Percentiles rank a stretch among this genome's conserved stretches.
Conservation (phyloP, 1,140 invertebrate species). For the Tetraneura akinire region DNA sequence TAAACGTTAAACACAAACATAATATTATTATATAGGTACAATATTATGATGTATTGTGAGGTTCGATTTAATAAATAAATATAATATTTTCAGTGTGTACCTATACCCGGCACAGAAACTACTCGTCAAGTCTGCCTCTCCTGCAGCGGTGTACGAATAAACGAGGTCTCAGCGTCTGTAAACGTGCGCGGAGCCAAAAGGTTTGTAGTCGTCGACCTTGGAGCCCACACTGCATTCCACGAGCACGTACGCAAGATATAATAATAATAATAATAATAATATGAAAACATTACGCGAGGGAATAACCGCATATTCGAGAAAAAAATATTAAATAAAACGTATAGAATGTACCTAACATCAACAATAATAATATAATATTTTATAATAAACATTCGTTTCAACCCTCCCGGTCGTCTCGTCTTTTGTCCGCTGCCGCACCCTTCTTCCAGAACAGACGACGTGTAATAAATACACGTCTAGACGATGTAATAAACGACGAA, state of each 20-base stretch:
- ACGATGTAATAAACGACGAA: neutral
- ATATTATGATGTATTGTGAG: too few species aligned
- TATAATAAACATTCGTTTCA: neutral
- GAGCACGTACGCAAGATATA: neutral
- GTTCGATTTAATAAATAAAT: too few species aligned
- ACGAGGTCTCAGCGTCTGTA: conserved; percentile 32
- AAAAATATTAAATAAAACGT: too few species aligned
- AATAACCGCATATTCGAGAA: conserved; percentile 6
- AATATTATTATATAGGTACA: too few species aligned
- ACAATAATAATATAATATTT: neutral
- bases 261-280: too few species aligned
- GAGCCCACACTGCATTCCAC: conserved; percentile 45
- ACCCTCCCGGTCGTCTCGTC: neutral
- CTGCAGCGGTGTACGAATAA: too few species aligned
- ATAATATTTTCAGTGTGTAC: too few species aligned
- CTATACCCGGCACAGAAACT: neutral
- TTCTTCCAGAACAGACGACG: neutral
- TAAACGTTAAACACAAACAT: too few species aligned
- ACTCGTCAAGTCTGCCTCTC: conserved; percentile 27
- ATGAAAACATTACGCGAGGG: neutral
- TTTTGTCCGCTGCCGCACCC: conserved; percentile 3
- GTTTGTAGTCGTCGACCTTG: conserved; percentile 48
- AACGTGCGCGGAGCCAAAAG: conserved; percentile 24
- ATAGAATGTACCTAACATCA: neutral
- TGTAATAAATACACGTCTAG: too few species aligned